Evolutionary conservation across 2,888 invertebrate genomes (phyloP), one percentile per base, ranked within the genome.

Genomic region (Ischnus inquisitorius): DNA sequence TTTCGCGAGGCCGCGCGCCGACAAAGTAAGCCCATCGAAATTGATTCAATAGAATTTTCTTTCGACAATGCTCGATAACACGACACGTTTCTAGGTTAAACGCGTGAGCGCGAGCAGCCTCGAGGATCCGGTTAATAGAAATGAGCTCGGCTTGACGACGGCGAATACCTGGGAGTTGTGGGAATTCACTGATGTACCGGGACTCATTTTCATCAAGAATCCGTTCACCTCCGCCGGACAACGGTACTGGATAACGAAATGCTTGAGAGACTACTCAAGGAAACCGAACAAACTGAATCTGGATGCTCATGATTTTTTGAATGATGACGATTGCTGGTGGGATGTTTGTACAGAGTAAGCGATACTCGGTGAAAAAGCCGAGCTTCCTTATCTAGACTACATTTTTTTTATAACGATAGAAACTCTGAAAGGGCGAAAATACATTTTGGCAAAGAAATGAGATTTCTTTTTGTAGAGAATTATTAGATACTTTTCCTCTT

Each of bases 151-250:
- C 12, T 89, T 96, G 51, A 93, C 90, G 84, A 92, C 95, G 10
- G 82, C 92, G 0, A 88, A 93, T 34, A 91, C 94, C 48, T 98
- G 97, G 97, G 94, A 95, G 89, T 93, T 95, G 51, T 97, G 94
- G 90, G 94, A 94, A 85, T 94, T 97, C 28, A 88, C 89, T n/a
- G 92, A 94, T 48, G 95, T 96, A 86, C 96, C 96, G 82, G 97
- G 98, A n/a, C 94, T 98, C 69, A 93, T 97, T 87, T 95, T 97
- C 72, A 96, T 99, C 81, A 95, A 94, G 88, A 98, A 98, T 94
- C 98, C 98, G 16, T 99, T 98, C 92, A 97, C 96, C 39, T 87
- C 94, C 6, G 90, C 94, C 28, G 98, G 97, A 0, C 98, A 98
- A 93, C 95, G 96, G 78, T 97, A 97, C 92, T 99, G 98, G 98